Base-by-base conservation (phyloP, 2,113 vertebrate genomes). In the Phasianus colchicus region DNA sequence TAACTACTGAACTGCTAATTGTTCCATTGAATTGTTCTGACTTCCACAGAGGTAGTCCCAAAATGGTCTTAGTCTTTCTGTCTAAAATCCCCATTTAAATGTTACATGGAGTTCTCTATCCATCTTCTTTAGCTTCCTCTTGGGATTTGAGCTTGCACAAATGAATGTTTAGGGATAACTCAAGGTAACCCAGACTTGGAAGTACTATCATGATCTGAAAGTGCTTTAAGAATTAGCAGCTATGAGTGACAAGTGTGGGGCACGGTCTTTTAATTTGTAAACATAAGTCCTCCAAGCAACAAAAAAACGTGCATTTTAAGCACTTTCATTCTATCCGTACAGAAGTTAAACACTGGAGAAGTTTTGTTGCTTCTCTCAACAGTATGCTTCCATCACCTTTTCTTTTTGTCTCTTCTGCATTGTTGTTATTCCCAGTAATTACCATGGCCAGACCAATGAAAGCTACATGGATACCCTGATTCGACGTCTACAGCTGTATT, bases 401-500 rank as follows among this genome's bases (percentile, higher is more conserved):
- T 55, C 48, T 60, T 79, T 16, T 64, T 93, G 52, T 8, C 13
- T 80, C 19, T 58, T 77, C n/a, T 66, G 30, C 73, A 40, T 86
- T 91, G 86, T 40, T 89, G 32, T 80, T 90, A 27, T 73, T 81
- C 2, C 3, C 96, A 99, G 99, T 94, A 98, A 99, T 93, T 98
- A 99, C 79, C 98, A 99, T 52, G 98, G 98, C 92, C 98, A 99
- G 88, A 98, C 97, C 85, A 99, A 97, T 60, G 98, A 99, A 97
- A 99, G 98, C 32, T 99, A 99, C 95, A 99, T 99, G 99, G 99
- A 99, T 95, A 99, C 99, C 58, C 98, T 99, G 96, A 99, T 99
- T 93, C 98, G 99, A 2, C 98, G 99, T 21, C 98, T 99, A 38
- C 99, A 99, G 97, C 98, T 99, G 65, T 99, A 99, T 90, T 99